Percentiles rank a stretch among this genome's conserved stretches.
Evolutionary conservation across 2,113 vertebrate species (phyloP).

Genomic region (Chionodraco myersi): DNA sequence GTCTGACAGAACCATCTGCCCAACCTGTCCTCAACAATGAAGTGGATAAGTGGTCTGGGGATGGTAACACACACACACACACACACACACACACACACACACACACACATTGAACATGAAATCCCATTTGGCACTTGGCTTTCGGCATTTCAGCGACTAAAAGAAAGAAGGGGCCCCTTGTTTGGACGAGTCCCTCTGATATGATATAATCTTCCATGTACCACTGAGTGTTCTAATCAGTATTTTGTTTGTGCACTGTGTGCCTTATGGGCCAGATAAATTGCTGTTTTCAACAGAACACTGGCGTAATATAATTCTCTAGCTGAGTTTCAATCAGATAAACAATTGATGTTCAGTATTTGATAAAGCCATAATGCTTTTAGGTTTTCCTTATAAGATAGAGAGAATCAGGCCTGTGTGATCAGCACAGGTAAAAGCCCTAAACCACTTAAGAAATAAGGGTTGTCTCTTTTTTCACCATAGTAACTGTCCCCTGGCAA

Average conservation of each 20-base stretch:
- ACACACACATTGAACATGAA: background rate
- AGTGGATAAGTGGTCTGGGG: slow-evolving; percentile 33
- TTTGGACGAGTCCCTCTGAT: slow-evolving; percentile 2
- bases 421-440: slow-evolving; percentile 24
- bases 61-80: slow-evolving; percentile 1
- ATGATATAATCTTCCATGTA: slow-evolving; percentile 21
- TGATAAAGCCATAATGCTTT: background rate
- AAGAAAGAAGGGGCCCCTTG: too few relatives aligned
- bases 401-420: background rate
- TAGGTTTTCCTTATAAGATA: background rate
- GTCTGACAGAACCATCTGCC: slow-evolving; percentile 77
- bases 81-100: slow-evolving; percentile 8
- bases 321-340: slow-evolving; percentile 17
- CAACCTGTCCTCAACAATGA: slow-evolving; percentile 36
- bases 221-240: slow-evolving; percentile 25
- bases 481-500: slow-evolving; percentile 80
- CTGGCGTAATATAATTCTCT: background rate
- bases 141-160: too few relatives aligned
- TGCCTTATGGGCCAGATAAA: background rate
- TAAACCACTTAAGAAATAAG: slow-evolving; percentile 40
- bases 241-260: background rate
- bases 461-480: slow-evolving; percentile 56
- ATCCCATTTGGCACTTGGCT: background rate
- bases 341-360: slow-evolving; percentile 2
- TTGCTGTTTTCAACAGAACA: background rate